These are phyloP conservation scores for Microtus montanus DNA, from an alignment of 2,113 vertebrate genomes.

Conservation along the genomic window DNA sequence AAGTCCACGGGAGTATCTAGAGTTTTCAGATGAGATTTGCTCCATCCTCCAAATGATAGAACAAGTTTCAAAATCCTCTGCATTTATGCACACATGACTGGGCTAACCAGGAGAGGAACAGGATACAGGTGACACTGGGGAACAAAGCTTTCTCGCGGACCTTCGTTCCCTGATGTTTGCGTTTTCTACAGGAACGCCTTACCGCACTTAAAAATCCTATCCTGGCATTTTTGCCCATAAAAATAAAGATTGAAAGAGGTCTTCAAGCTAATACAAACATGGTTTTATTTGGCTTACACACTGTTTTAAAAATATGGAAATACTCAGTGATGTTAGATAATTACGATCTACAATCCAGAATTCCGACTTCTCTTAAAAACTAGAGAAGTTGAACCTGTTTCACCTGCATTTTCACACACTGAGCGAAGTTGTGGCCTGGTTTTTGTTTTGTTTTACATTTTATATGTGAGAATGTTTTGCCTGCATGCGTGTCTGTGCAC, in stretches of 20 bases:
- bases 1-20: background rate
- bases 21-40: background rate
- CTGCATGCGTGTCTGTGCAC: background rate
- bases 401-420: background rate
- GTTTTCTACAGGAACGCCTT: background rate
- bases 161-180: background rate
- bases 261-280: background rate
- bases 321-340: background rate
- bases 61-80: background rate
- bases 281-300: background rate
- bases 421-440: background rate
- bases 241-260: background rate
- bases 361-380: background rate
- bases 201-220: background rate
- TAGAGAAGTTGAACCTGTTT: background rate
- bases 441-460: background rate
- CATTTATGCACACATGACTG: background rate
- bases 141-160: background rate
- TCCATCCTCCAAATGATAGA: background rate
- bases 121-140: too few relatives aligned
- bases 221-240: background rate
- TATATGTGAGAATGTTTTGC: background rate
- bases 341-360: background rate
- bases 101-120: background rate
- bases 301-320: constrained; percentile 18